Percentiles rank a stretch among this genome's conserved stretches.
These are phyloP conservation scores for Pituophis catenifer DNA, from an alignment of 2,113 vertebrate genomes.

Conservation along the genomic window DNA sequence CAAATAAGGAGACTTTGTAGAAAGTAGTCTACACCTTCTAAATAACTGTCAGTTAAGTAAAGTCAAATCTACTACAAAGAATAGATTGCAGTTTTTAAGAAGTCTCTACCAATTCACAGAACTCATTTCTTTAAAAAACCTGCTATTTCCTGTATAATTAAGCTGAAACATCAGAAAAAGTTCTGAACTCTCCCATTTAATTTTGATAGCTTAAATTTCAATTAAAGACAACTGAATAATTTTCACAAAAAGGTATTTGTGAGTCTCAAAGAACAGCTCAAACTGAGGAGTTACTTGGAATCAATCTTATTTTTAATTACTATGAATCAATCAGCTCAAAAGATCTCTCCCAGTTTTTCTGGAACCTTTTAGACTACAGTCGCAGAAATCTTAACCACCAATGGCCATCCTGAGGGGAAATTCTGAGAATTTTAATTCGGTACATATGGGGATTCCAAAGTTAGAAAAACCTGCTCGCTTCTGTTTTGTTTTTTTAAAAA, in stretches of 20 bases:
- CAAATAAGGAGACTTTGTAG: not conserved
- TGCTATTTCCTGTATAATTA: constrained; percentile 5
- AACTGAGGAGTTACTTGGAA: not conserved
- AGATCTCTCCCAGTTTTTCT: not conserved
- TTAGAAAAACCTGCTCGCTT: not conserved
- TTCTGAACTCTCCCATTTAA: too few species aligned
- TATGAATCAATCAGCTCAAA: not conserved
- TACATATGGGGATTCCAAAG: not conserved
- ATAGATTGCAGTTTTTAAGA: not conserved
- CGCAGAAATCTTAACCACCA: not conserved
- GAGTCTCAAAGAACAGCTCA: not conserved
- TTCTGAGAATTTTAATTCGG: not conserved
- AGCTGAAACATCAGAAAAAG: not conserved
- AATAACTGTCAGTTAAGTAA: not conserved
- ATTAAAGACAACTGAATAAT: not conserved
- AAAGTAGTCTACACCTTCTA: not conserved
- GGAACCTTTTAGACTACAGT: not conserved
- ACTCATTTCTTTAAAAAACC: not conserved
- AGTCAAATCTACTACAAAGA: not conserved
- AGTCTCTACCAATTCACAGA: not conserved
- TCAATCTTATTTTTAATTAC: not conserved
- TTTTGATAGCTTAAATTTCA: not conserved
- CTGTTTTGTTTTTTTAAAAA: not conserved
- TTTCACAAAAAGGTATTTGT: not conserved
- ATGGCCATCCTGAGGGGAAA: not conserved